Evolutionary conservation across 2,797 vertebrate genomes (phyloP), one percentile per base, ranked within the genome.

Genomic region (Arctocebus calabarensis): DNA sequence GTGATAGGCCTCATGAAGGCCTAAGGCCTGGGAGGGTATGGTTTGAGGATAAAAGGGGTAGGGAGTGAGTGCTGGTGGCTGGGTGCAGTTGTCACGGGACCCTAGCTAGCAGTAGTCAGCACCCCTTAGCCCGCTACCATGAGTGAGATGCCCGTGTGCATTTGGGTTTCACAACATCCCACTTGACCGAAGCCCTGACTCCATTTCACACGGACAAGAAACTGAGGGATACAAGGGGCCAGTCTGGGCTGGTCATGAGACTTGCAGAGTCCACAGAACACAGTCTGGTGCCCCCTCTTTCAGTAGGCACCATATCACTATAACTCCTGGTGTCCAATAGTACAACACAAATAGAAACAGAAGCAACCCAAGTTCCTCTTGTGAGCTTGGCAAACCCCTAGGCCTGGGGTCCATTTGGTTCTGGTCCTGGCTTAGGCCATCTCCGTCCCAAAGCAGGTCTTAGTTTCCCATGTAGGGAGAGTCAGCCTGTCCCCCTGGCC

Each of bases 351-450:
- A 29, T 11, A n/a, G n/a, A 48, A 48, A 17, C 7, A 7, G 25
- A 20, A 2, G 20, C 12, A 2, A 5, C 16, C 59, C 70, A 9
- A 3, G 0, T 6, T 1, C 17, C 25, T 34, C 19, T 0, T 3
- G 10, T 70, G 17, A 8, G 27, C 55, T 74, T 40, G 16, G 81
- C 13, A 43, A 23, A 78, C 13, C 32, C 14, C 13, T 19, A 59
- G 62, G 29, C 68, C 25, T 29, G 5, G 40, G 32, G 7, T 32
- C 73, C n/a, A 1, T 5, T 77, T 43, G 43, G 11, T 61, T 34
- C 43, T 25, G 27, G 27, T 17, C 40, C 3, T 22, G 22, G 48
- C 10, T 77, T 27, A n/a, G 45, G 32, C 32, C 45, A n/a, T 9
- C 12, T 37, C 25, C 74, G 34, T 68, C 57, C 11, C 34, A 29